Evolutionary conservation across 2,888 invertebrate species (phyloP).

Genomic region (Amiota minor): DNA sequence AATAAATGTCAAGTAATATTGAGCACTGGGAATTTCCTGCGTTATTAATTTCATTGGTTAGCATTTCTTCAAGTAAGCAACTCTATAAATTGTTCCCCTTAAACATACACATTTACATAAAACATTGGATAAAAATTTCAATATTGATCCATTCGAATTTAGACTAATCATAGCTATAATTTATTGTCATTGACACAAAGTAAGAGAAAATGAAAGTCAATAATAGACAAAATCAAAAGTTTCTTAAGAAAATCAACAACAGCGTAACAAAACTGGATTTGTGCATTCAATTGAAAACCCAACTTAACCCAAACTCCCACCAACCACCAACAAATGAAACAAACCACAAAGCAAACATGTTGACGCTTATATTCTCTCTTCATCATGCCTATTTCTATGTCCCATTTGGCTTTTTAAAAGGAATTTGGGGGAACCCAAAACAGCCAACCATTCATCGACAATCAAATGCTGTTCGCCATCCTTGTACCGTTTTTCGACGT

Average conservation of each 20-base stretch:
- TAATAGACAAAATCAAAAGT: neutral
- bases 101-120: neutral
- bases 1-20: slow-evolving; percentile 29
- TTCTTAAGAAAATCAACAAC: slow-evolving; percentile 31
- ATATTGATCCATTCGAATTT: slow-evolving; percentile 52
- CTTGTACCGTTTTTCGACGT: slow-evolving; percentile 57
- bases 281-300: slow-evolving; percentile 14
- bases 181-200: slow-evolving; percentile 61
- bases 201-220: slow-evolving; percentile 36
- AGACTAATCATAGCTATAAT: slow-evolving; percentile 66
- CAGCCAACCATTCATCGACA: slow-evolving; percentile 5
- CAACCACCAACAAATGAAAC: slow-evolving; percentile 16
- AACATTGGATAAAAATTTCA: slow-evolving; percentile 45
- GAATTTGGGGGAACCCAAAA: too few species aligned
- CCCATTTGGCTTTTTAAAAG: too few species aligned
- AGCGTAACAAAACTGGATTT: slow-evolving; percentile 53
- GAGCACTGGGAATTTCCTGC: slow-evolving; percentile 40
- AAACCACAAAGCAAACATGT: slow-evolving; percentile 16
- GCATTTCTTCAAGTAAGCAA: neutral
- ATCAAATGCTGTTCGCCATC: slow-evolving; percentile 56
- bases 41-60: slow-evolving; percentile 9
- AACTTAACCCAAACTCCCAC: neutral
- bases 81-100: neutral
- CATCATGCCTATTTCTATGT: too few species aligned
- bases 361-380: too few species aligned